These are phyloP conservation scores for Uropsilus gracilis DNA, from an alignment of 2,113 vertebrate species.

Conservation along the genomic window DNA sequence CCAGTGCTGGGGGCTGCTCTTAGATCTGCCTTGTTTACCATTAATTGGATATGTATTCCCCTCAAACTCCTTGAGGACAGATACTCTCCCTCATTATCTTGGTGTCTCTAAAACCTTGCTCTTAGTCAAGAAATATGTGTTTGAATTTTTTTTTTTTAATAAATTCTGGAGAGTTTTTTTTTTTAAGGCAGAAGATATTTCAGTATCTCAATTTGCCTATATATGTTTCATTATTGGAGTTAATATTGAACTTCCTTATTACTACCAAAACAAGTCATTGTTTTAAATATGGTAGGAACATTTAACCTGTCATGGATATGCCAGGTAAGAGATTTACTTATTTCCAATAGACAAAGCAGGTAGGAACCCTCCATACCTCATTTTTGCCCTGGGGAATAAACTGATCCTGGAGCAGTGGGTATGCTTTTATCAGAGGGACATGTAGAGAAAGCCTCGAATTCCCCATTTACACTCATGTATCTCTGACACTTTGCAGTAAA, in stretches of 20 bases:
- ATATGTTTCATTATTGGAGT: neutral
- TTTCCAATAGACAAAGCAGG: neutral
- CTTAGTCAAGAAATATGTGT: slow-evolving; percentile 33
- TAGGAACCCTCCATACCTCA: neutral
- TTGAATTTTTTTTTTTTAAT: neutral
- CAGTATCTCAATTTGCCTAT: neutral
- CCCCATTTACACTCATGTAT: neutral
- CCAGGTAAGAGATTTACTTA: neutral
- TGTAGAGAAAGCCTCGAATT: neutral
- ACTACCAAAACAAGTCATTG: neutral
- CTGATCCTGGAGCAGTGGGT: neutral
- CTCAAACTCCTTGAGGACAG: neutral
- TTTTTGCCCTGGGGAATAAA: neutral
- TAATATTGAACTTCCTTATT: slow-evolving; percentile 31
- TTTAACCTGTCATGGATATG: neutral
- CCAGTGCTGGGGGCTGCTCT: slow-evolving; percentile 43
- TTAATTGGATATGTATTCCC: slow-evolving; percentile 53
- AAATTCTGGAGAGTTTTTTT: neutral
- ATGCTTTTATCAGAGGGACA: neutral
- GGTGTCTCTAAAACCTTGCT: slow-evolving; percentile 48
- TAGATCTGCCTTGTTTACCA: slow-evolving; percentile 49
- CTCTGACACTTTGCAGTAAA: neutral
- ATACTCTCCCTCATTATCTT: slow-evolving; percentile 55
- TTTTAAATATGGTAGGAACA: neutral
- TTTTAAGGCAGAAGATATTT: neutral